Base-by-base conservation (phyloP, 2,797 vertebrate species). In the Acanthornis magna region DNA sequence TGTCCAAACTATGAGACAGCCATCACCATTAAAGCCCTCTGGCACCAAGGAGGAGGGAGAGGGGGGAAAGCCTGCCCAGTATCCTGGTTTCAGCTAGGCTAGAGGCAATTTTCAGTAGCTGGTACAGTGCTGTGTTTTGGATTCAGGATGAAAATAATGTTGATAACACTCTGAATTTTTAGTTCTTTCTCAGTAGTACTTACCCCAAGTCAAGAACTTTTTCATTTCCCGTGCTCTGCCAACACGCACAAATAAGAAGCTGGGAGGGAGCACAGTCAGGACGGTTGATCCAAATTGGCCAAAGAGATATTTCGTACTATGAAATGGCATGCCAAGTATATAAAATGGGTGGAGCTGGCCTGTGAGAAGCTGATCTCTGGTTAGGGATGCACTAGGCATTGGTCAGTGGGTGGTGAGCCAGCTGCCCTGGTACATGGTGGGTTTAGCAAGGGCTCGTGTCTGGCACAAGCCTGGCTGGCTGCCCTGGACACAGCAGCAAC, bases 401-500 rank as follows among this genome's bases (percentile, higher is more conserved):
- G 40, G 25, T 42, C 54, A 74, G 11, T 25, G n/a, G 8, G 12
- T 26, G 53, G 45, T 42, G 47, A 67, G 47, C 29, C 58, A 42
- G 54, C 36, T 57, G 42, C 20, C 20, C n/a, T 80, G 60, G 32
- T 32, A 3, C 5, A 1, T 0, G 1, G 23, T 42, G 3, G 0
- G 8, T 75, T 71, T 73, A 47, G 25, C 29, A 61, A 43, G 36
- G 15, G 9, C 6, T 43, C 30, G 40, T 2, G 0, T 8, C 36
- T n/a, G 9, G 22, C 45, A 60, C 32, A 34, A 77, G 23, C 20
- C 36, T 15, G 2, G 4, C n/a, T 29, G 29, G 12, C 58, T 71
- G 10, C 48, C 26, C 48, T 55, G 25, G 25, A 27, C 0, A 0
- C 7, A 26, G 65, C 21, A 85, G 13, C 2, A 2, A 7, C 38